Conservation (phyloP, 2,888 invertebrate species). For the Liodrosophila aerea region DNA sequence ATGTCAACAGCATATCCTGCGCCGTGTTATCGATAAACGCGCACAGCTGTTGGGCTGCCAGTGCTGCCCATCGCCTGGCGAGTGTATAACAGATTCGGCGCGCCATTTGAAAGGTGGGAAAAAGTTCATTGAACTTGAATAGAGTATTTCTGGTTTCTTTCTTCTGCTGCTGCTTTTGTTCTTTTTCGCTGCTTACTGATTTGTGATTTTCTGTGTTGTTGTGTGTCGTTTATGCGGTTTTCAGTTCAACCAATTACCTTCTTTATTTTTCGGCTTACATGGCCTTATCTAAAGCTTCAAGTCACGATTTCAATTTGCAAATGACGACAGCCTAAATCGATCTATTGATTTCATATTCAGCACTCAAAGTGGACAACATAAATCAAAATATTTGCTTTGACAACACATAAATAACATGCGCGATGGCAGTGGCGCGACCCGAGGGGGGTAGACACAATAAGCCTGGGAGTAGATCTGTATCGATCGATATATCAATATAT, state of each 20-base stretch:
- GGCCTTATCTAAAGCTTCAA: slow-evolving; percentile 73
- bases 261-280: slow-evolving; percentile 7
- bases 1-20: slow-evolving; percentile 45
- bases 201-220: not conserved
- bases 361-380: slow-evolving; percentile 72
- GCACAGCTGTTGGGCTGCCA: slow-evolving; percentile 54
- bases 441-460: not conserved
- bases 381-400: slow-evolving; percentile 61
- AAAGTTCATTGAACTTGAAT: slow-evolving; percentile 53
- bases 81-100: slow-evolving; percentile 4
- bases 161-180: slow-evolving; percentile 4
- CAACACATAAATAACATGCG: slow-evolving; percentile 57
- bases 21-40: slow-evolving; percentile 8
- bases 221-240: not conserved
- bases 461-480: no score
- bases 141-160: slow-evolving; percentile 13
- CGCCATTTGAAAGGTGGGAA: not conserved
- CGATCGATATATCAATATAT: no score
- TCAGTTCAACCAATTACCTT: slow-evolving; percentile 38
- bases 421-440: slow-evolving; percentile 10
- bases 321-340: slow-evolving; percentile 60
- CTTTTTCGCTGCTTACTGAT: no score
- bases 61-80: slow-evolving; percentile 43
- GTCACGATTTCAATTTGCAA: slow-evolving; percentile 79
- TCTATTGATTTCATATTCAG: slow-evolving; percentile 76